Evolutionary conservation across 2,888 invertebrate species (phyloP).

Genomic region (Notocelia uddmanniana): DNA sequence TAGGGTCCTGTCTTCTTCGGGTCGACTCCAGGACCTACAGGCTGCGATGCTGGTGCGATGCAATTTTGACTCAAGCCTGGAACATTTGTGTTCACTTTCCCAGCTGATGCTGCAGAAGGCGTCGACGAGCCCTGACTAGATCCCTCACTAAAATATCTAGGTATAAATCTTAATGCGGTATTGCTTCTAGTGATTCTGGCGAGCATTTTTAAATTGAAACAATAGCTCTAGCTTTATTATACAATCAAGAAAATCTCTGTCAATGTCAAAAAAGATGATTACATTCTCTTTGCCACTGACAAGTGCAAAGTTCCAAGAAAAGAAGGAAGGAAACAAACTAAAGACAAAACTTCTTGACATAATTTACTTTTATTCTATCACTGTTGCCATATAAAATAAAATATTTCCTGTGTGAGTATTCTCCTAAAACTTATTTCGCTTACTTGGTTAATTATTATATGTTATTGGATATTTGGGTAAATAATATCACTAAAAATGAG

Average conservation of each 20-base stretch:
- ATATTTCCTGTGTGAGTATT: background rate
- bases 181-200: conserved; percentile 55
- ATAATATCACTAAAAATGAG: background rate
- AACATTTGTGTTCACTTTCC: conserved; percentile 76
- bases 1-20: conserved; percentile 88
- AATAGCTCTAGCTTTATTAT: conserved; percentile 55
- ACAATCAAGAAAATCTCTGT: conserved; percentile 56
- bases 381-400: conserved; percentile 5
- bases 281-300: no score
- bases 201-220: conserved; percentile 43
- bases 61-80: conserved; percentile 88
- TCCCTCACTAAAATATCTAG: conserved; percentile 57
- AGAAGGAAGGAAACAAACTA: background rate
- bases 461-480: background rate
- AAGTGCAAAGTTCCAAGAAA: background rate
- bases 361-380: background rate
- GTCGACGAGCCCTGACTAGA: conserved; percentile 54
- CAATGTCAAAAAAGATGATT: no score
- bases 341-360: conserved; percentile 21
- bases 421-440: background rate
- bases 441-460: background rate
- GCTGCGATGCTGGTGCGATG: conserved; percentile 80
- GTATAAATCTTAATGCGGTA: conserved; percentile 51
- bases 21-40: conserved; percentile 91
- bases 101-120: conserved; percentile 50